These are phyloP conservation scores for Meandrusa payeni DNA, from an alignment of 2,888 invertebrate genomes.

Conservation along the genomic window DNA sequence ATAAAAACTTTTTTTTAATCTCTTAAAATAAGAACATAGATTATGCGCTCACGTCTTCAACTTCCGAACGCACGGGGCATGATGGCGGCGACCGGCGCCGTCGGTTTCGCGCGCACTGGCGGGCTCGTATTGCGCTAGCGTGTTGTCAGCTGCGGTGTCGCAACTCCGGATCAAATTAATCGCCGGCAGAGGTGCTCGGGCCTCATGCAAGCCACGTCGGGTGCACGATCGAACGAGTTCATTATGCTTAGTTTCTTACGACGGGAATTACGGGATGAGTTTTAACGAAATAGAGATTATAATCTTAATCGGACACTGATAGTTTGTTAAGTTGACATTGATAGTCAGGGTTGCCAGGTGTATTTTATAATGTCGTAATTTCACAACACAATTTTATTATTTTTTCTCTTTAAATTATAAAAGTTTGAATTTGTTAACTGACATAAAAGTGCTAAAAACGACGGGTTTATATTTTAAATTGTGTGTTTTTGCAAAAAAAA, in stretches of 20 bases:
- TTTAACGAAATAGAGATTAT: conserved; percentile 2
- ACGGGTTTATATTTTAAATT: no score
- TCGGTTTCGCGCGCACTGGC: conserved; percentile 37
- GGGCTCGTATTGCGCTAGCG: conserved; percentile 22
- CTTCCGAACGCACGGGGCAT: conserved; percentile 25
- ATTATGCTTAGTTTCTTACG: conserved; percentile 5
- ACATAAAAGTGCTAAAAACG: no score
- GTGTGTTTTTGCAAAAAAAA: no score
- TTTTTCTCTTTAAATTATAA: no score
- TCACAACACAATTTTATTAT: no score
- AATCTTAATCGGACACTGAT: background rate
- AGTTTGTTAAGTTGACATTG: conserved; percentile 11
- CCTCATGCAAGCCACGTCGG: background rate
- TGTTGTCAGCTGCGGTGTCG: conserved; percentile 13
- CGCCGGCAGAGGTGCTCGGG: conserved; percentile 1
- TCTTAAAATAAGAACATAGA: no score
- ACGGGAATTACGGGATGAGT: background rate
- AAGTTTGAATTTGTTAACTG: no score
- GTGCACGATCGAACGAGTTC: conserved; percentile 6
- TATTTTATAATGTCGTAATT: no score
- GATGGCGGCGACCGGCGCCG: conserved; percentile 36
- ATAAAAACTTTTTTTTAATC: no score
- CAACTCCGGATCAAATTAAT: conserved; percentile 27
- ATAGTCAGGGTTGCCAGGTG: no score
- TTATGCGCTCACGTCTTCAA: no score